These are phyloP conservation scores for Drosophila athabasca DNA, from an alignment of 1,140 invertebrate genomes.

Conservation along the genomic window DNA sequence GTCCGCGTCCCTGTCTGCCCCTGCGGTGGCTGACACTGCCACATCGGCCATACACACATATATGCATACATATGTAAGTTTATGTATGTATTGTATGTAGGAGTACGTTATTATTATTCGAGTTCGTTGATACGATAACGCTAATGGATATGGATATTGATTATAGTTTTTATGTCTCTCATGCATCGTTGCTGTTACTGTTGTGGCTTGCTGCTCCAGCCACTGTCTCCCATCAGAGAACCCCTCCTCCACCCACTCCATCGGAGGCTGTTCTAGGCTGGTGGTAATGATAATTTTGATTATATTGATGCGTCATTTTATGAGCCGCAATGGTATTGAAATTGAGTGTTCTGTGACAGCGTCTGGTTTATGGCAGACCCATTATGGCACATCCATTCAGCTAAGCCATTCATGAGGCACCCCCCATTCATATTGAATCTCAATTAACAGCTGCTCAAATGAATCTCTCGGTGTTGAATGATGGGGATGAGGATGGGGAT, in stretches of 20 bases:
- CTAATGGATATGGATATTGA: constrained; percentile 82
- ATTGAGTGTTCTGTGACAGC: constrained; percentile 78
- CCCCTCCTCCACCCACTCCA: background rate
- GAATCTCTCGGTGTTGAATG: constrained; percentile 2
- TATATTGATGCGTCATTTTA: constrained; percentile 82
- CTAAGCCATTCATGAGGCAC: constrained; percentile 43
- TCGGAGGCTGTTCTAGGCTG: constrained; percentile 6
- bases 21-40: no score
- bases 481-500: background rate
- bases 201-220: constrained; percentile 5
- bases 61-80: constrained; percentile 33
- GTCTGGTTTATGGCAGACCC: constrained; percentile 53
- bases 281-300: constrained; percentile 78
- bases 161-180: constrained; percentile 77
- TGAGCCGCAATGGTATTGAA: constrained; percentile 80
- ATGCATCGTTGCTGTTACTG: constrained; percentile 43
- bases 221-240: background rate
- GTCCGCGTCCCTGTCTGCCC: constrained; percentile 5
- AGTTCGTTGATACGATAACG: constrained; percentile 79
- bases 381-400: constrained; percentile 49
- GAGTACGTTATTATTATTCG: constrained; percentile 66
- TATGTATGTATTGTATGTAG: constrained; percentile 52
- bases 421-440: constrained; percentile 27
- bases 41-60: background rate
- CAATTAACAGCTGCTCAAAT: constrained; percentile 72